Conservation (phyloP, 2,797 vertebrate genomes). For the Gymnothorax reevesii region DNA sequence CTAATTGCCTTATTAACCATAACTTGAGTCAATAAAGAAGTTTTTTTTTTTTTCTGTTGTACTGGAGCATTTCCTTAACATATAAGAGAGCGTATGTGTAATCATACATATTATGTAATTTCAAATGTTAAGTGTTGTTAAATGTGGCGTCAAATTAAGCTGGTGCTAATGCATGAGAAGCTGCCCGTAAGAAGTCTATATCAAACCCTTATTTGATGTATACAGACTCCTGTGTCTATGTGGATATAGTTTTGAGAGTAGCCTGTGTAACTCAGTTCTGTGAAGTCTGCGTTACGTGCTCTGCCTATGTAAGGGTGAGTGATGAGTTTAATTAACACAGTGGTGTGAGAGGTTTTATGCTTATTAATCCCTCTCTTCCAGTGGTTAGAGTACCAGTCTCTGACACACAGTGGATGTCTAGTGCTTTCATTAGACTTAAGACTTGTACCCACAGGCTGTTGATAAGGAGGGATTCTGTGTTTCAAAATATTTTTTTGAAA, state of each 20-base stretch:
- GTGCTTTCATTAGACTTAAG: constrained; percentile 1
- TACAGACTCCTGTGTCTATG: neutral
- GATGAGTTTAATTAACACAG: constrained; percentile 12
- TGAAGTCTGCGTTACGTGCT: neutral
- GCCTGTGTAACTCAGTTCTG: neutral
- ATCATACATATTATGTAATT: neutral
- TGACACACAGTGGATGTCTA: neutral
- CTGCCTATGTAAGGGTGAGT: neutral
- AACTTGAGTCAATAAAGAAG: too few relatives aligned
- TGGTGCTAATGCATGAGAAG: neutral
- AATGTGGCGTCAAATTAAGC: neutral
- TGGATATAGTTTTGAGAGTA: neutral
- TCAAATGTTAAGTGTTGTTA: neutral
- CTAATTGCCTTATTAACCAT: too few relatives aligned
- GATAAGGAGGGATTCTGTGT: neutral
- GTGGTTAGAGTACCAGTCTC: neutral
- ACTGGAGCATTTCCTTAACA: neutral
- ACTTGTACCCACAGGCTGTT: neutral
- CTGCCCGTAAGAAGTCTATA: neutral
- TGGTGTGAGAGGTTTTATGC: constrained; percentile 12
- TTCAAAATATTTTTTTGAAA: neutral
- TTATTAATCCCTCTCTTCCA: neutral
- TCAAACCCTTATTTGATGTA: neutral
- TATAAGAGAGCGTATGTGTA: neutral
- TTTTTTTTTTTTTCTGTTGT: neutral